A percentile compares a stretch with the other conserved stretches of the same genome.
These are phyloP conservation scores for Xestia c-nigrum DNA, from an alignment of 2,888 invertebrate genomes.

Conservation along the genomic window DNA sequence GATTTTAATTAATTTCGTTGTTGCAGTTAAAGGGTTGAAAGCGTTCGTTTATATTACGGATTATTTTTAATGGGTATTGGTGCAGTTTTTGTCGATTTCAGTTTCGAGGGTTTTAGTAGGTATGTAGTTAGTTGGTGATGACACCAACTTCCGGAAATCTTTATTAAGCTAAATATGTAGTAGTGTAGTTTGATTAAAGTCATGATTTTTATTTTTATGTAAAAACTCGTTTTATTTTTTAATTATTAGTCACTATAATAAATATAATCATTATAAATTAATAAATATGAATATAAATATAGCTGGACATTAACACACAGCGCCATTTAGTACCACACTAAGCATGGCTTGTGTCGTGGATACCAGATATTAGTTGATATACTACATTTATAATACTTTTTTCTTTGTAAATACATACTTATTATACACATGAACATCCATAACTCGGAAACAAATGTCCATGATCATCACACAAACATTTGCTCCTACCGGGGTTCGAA, in stretches of 20 bases:
- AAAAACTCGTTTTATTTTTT: not conserved
- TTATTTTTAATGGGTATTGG: constrained; percentile 28
- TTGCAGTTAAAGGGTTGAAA: constrained; percentile 52
- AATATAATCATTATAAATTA: too few species aligned
- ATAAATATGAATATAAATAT: too few species aligned
- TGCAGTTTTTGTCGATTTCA: not conserved
- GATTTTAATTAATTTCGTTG: constrained; percentile 75
- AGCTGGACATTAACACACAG: too few species aligned
- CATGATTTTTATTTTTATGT: not conserved
- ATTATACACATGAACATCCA: too few species aligned
- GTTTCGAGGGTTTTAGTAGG: not conserved
- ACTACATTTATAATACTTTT: too few species aligned
- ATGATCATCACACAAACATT: too few species aligned
- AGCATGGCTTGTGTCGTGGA: too few species aligned
- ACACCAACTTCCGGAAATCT: not conserved
- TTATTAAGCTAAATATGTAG: not conserved
- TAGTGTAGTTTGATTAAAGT: not conserved
- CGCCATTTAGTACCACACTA: too few species aligned
- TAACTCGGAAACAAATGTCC: too few species aligned
- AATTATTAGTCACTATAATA: not conserved
- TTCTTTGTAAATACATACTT: too few species aligned
- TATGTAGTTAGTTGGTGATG: not conserved
- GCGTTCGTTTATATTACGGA: constrained; percentile 50
- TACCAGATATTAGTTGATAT: too few species aligned
- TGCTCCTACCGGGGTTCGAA: too few species aligned